Base-by-base conservation (phyloP, 1,140 invertebrate species). In the Lepidostoma basale region DNA sequence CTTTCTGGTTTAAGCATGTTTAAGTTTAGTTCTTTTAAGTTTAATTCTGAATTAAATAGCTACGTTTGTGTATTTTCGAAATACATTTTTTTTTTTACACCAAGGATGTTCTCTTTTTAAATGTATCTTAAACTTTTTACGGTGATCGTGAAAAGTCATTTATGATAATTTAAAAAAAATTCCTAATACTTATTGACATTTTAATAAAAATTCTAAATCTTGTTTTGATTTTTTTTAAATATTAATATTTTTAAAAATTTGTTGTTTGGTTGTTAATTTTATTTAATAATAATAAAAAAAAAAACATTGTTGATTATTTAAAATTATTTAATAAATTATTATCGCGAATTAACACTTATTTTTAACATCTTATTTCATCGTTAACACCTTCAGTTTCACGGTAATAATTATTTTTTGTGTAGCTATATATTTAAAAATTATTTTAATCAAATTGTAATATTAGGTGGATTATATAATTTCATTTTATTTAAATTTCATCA, bases 221-320 rank as follows among this genome's bases (percentile, higher is more conserved):
- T 20, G 58, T 62, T 44, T 62, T 62, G 36, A 62, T 62, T 62
- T n/a, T n/a, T n/a, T n/a, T 42, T 44, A 62, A 42, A 28, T 10
- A 26, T 44, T 28, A 44, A 44, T 23, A 47, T 20, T 30, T 33
- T 44, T 62, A 47, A 47, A 62, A 47, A 45, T 14, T 14, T 62
- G n/a, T 62, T 47, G 26, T 47, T 52, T 64, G 36, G 23, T 64
- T 39, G 28, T 64, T 52, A 54, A 52, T 52, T 52, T 52, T 52
- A 52, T 28, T 25, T 52, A 54, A 52, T 52, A 28, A 28, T 52
- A 52, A 14, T 25, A 52, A 52, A 52, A 28, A 6, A 12, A 36
- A 16, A 36, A 47, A 47, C 25, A 63, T 45, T 49, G 40, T 63
- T 28, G n/a, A 40, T 49, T 49, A 33, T 49, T 30, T 63, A 33